Base-by-base conservation (phyloP, 64 coral and sea anemone genomes). In the Pocillopora verrucosa region DNA sequence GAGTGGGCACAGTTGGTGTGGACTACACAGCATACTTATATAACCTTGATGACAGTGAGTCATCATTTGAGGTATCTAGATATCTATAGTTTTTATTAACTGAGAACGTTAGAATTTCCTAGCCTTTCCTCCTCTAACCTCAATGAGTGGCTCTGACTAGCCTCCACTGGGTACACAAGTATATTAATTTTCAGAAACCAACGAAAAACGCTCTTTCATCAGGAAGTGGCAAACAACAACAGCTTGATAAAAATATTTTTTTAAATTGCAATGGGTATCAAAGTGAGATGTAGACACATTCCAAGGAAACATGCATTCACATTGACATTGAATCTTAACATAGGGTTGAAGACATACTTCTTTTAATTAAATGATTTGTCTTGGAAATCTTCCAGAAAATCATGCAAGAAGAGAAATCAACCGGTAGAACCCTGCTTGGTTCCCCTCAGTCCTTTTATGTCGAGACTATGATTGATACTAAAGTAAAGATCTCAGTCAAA, bases 41-140 rank as follows among this genome's bases (percentile, higher is more conserved):
- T 22, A 14, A 87, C 12, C 79, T 92, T 56, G 90, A 92, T 79
- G 90, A 92, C 80, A 76, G 83, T 59, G 90, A 92, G 73, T 62
- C 90, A 45, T 92, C 90, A 20, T 12, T 87, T 20, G 60, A 80
- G 90, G 90, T 92, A 87, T 36, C 41, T 45, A 45, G 41, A 45
- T 6, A 45, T 45, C 2, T 3, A 45, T 13, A 19, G 6, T 56
- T 16, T 59, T 72, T 13, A 34, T 20, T 62, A 3, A 34, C 15
- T 30, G 25, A n/a, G 19, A 2, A 45, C 2, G 41, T 45, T 45
- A 45, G 41, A 45, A 3, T 45, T 45, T 45, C 41, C 41, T 3
- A 45, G 41, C 41, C 6, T 45, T 6, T 45, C 6, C 41, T 45
- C 41, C 6, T 6, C 41, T 45, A 3, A 45, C n/a, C n/a, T n/a